These are phyloP conservation scores for Potamarius usumacintae DNA, from an alignment of 2,113 vertebrate species.

Conservation along the genomic window DNA sequence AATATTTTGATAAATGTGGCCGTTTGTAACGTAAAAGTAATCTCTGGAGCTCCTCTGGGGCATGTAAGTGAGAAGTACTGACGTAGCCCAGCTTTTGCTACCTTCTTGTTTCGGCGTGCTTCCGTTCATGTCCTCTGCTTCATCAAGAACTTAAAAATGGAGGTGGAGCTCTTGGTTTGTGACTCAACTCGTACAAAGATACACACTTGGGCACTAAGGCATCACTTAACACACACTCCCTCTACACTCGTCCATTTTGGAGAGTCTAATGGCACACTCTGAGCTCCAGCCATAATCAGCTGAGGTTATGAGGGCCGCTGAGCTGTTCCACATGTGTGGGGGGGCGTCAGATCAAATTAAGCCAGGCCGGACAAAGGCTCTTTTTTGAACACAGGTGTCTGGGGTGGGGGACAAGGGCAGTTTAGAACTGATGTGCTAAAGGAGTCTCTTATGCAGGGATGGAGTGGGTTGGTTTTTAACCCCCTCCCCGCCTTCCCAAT, in stretches of 20 bases:
- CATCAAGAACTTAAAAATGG: not conserved
- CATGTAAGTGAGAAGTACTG: not conserved
- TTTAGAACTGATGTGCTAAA: constrained; percentile 49
- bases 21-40: not conserved
- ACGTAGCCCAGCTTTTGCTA: not conserved
- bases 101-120: not conserved
- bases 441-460: constrained; percentile 43
- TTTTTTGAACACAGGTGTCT: constrained; percentile 77
- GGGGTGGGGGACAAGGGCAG: constrained; percentile 23
- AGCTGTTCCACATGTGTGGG: constrained; percentile 78
- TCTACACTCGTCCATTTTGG: constrained; percentile 11
- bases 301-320: constrained; percentile 64
- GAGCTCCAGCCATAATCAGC: constrained; percentile 55
- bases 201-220: constrained; percentile 18
- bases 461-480: constrained; percentile 21
- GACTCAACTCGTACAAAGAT: constrained; percentile 8
- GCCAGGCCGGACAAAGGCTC: constrained; percentile 70
- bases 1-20: constrained; percentile 15
- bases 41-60: not conserved
- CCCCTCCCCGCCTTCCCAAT: not conserved
- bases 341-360: constrained; percentile 73
- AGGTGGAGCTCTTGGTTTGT: not conserved
- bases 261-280: constrained; percentile 44
- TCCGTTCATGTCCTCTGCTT: not conserved
- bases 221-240: constrained; percentile 25